Evolutionary conservation across 2,888 invertebrate genomes (phyloP), one percentile per base, ranked within the genome.

Genomic region (Yponomeuta evonymella): DNA sequence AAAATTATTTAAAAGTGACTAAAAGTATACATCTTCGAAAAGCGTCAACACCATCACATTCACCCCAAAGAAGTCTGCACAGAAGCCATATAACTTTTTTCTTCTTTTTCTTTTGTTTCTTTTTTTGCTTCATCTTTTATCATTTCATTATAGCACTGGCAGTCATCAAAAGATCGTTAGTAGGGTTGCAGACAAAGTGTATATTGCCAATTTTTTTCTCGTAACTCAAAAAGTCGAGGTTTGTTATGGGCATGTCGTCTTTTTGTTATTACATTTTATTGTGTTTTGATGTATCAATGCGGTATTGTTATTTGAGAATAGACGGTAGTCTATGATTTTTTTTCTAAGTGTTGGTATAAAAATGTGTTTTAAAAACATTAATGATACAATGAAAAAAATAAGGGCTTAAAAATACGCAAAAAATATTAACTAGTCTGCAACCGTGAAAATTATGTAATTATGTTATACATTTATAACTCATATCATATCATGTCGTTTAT

Each of bases 131-230:
- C 51, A 79, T 76, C 79, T 83, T 81, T 85, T 86, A 80, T 86
- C 83, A 85, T 89, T 88, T 88, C 84, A 88, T 89, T 86, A 87
- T 83, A 80, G 83, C 81, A 78, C 29, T 74, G 74, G 79, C 80
- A 83, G 82, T 87, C 89, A 90, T 90, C 90, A 90, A 89, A 89
- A 87, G 82, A 85, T 90, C 90, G 89, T 90, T 90, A 90, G 86
- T 79, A 76, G 75, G 79, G 75, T 72, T 73, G 78, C 76, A 75
- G 78, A 83, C 83, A 83, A 82, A 85, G 82, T 80, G 77, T 84
- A 79, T 87, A 87, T 88, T 86, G 88, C 79, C 83, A 83, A 83
- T 89, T 88, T 89, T 88, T 89, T 89, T 87, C 76, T 82, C 86
- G 83, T 88, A 86, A 86, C 77, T 88, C 87, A 87, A 89, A 87